Base-by-base conservation (phyloP, 1,140 invertebrate genomes). In the Trichogramma pretiosum region DNA sequence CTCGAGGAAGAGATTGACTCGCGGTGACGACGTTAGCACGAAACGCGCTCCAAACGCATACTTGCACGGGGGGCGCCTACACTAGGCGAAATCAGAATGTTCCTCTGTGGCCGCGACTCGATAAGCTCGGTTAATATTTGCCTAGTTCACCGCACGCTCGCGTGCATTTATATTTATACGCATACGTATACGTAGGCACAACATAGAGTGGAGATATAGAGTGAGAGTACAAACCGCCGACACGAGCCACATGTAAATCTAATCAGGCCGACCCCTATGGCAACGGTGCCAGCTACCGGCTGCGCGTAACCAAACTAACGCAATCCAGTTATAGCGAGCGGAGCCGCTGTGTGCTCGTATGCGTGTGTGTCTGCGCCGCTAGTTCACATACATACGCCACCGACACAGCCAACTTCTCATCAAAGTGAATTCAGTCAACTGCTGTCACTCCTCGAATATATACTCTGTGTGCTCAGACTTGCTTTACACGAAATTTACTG, bases 241-340 rank as follows among this genome's bases (percentile, higher is more conserved):
- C 43, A 42, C 50, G 49, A 54, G 50, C 52, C 59, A 61, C 52
- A 61, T 61, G 59, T 61, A 61, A 61, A 61, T 61, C 59, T 57
- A 61, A 61, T 61, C 59, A 61, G 13, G 39, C 28, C 50, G 22
- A 37, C 54, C 50, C 55, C 42, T 17, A 46, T 43, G 50, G 41
- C 39, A 28, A 48, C 46, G 39, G 36, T 53, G 24, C 24, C 5
- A n/a, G n/a, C 7, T 5, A 11, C 17, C 14, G 37, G 11, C 18
- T 37, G 36, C 11, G 19, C 57, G 57, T 59, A 61, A 61, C 59
- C 55, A 61, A 61, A 61, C 59, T 59, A 61, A 61, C 55, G 44
- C 48, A 59, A 61, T 61, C 41, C 54, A 57, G 57, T 61, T 61
- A 61, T 44, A 46, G 30, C 41, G 33, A 37, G n/a, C n/a, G n/a